These are phyloP conservation scores for Tokudaia tokunoshimensis DNA, from an alignment of 2,797 vertebrate genomes.

Conservation along the genomic window DNA sequence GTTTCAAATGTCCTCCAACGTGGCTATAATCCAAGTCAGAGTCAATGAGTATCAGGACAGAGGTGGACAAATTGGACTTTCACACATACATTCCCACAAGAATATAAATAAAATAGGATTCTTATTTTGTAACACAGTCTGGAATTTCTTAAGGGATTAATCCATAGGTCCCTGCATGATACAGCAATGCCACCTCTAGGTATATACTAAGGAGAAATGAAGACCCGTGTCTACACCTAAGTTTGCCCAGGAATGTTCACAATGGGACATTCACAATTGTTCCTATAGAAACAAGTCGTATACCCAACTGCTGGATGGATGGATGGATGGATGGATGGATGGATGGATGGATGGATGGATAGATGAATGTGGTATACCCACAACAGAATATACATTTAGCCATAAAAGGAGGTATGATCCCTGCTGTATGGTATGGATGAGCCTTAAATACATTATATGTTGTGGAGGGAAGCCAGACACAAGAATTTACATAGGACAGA, in stretches of 20 bases:
- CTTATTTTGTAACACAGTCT: not conserved
- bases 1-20: not conserved
- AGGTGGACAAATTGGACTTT: not conserved
- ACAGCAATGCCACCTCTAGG: not conserved
- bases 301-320: not conserved
- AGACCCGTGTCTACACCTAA: not conserved
- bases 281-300: not conserved
- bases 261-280: not conserved
- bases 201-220: not conserved
- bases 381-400: not conserved
- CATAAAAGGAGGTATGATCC: not conserved
- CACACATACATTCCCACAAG: not conserved
- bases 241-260: not conserved
- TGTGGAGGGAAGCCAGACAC: not conserved
- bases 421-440: not conserved
- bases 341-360: not conserved
- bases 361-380: not conserved
- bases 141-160: not conserved
- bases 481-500: not conserved
- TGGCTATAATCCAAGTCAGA: not conserved
- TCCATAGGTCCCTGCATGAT: not conserved
- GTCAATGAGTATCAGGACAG: not conserved
- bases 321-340: not conserved
- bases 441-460: not conserved
- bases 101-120: not conserved